Conservation (phyloP, 2,888 invertebrate genomes). For the Druceiella hillmani region DNA sequence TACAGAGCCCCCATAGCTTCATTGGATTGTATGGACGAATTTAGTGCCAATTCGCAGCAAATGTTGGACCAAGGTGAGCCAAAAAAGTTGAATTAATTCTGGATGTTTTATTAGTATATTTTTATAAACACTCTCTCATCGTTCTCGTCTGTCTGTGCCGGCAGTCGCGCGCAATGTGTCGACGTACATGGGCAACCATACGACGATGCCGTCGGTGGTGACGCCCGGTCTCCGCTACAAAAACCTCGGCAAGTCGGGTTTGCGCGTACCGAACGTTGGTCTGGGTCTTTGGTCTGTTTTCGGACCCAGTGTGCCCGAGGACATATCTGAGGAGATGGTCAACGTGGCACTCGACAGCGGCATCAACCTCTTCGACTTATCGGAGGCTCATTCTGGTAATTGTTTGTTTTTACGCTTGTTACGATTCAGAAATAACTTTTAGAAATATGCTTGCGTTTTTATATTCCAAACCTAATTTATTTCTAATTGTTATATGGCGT, state of each 20-base stretch:
- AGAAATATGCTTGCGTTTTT: too few species aligned
- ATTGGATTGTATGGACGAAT: slow-evolving; percentile 92
- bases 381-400: slow-evolving; percentile 82
- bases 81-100: not conserved
- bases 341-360: slow-evolving; percentile 92
- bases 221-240: slow-evolving; percentile 84
- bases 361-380: slow-evolving; percentile 93
- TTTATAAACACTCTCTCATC: not conserved
- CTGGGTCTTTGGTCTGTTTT: slow-evolving; percentile 92
- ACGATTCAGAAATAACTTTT: too few species aligned
- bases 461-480: too few species aligned
- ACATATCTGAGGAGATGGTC: slow-evolving; percentile 86
- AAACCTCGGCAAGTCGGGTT: slow-evolving; percentile 92
- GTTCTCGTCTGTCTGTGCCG: slow-evolving; percentile 34
- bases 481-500: too few species aligned
- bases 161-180: slow-evolving; percentile 46
- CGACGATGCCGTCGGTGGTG: slow-evolving; percentile 59
- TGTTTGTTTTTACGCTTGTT: too few species aligned
- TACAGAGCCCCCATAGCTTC: slow-evolving; percentile 90
- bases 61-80: slow-evolving; percentile 49
- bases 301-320: slow-evolving; percentile 68
- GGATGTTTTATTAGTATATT: slow-evolving; percentile 8
- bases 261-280: slow-evolving; percentile 91
- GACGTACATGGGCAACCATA: slow-evolving; percentile 50
- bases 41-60: slow-evolving; percentile 61